Evolutionary conservation across 2,888 invertebrate genomes (phyloP).

Genomic region (Subacronicta megacephala): DNA sequence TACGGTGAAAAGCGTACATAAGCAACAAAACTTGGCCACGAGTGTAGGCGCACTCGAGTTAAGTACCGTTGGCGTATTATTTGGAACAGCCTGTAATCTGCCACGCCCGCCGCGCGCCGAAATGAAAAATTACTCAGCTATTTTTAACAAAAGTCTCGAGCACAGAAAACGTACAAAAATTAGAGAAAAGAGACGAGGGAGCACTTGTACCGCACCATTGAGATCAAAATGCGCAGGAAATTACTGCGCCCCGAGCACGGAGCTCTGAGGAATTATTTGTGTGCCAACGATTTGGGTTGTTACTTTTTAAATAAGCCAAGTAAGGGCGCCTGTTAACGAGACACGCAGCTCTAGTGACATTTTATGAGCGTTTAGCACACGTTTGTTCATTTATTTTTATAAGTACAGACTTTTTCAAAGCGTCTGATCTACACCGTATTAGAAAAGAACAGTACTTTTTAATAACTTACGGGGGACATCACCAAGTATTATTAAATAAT

Average conservation of each 20-base stretch:
- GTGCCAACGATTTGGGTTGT: conserved; percentile 84
- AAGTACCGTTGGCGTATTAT: conserved; percentile 85
- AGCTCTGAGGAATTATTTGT: conserved; percentile 83
- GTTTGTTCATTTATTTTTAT: conserved; percentile 42
- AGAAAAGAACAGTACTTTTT: not conserved
- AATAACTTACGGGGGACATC: too few relatives aligned
- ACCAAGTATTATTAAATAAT: too few relatives aligned
- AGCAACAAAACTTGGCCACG: conserved; percentile 79
- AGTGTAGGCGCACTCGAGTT: conserved; percentile 80
- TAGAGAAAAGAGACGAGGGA: conserved; percentile 87
- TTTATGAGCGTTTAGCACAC: conserved; percentile 61
- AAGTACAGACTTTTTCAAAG: conserved; percentile 20
- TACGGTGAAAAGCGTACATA: conserved; percentile 76
- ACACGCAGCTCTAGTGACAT: conserved; percentile 69
- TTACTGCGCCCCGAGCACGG: conserved; percentile 81
- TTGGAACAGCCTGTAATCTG: conserved; percentile 87
- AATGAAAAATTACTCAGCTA: conserved; percentile 89
- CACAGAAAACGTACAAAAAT: conserved; percentile 89
- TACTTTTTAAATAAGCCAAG: conserved; percentile 86
- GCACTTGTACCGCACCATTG: conserved; percentile 89
- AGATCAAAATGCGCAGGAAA: conserved; percentile 89
- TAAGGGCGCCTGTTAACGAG: conserved; percentile 80
- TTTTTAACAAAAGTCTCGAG: conserved; percentile 87
- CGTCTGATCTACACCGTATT: conserved; percentile 10
- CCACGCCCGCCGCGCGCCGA: conserved; percentile 87